A percentile compares a stretch with the other conserved stretches of the same genome.
These are phyloP conservation scores for Eurosta solidaginis DNA, from an alignment of 1,140 invertebrate genomes.

Conservation along the genomic window DNA sequence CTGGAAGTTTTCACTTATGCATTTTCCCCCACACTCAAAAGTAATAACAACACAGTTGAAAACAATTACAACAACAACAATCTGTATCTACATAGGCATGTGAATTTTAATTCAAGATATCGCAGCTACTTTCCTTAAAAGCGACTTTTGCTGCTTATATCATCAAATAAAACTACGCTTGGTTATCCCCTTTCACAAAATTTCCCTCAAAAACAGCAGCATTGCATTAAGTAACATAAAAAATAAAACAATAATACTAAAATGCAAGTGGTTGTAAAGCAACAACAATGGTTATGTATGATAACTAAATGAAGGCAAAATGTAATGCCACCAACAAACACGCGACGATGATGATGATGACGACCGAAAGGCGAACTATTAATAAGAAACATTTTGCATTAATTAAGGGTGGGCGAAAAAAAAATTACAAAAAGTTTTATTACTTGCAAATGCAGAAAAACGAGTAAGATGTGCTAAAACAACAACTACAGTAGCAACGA, in stretches of 20 bases:
- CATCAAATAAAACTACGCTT: not conserved
- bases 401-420: not conserved
- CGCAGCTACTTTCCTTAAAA: not conserved
- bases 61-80: not conserved
- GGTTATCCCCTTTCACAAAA: slow-evolving; percentile 16
- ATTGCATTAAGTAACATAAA: not conserved
- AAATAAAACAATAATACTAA: too few relatives aligned
- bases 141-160: not conserved
- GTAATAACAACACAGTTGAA: not conserved
- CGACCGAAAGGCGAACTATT: not conserved
- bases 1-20: not conserved
- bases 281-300: slow-evolving; percentile 15
- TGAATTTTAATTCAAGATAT: not conserved
- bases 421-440: not conserved
- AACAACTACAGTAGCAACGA: not conserved
- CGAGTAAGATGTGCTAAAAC: not conserved
- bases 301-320: not conserved
- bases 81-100: not conserved
- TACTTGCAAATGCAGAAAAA: too few relatives aligned
- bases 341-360: not conserved
- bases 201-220: not conserved
- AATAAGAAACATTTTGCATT: slow-evolving; percentile 8
- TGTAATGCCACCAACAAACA: not conserved
- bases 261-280: not conserved
- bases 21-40: not conserved